Evolutionary conservation across 2,113 vertebrate species (phyloP).

Genomic region (Pteropus alecto): DNA sequence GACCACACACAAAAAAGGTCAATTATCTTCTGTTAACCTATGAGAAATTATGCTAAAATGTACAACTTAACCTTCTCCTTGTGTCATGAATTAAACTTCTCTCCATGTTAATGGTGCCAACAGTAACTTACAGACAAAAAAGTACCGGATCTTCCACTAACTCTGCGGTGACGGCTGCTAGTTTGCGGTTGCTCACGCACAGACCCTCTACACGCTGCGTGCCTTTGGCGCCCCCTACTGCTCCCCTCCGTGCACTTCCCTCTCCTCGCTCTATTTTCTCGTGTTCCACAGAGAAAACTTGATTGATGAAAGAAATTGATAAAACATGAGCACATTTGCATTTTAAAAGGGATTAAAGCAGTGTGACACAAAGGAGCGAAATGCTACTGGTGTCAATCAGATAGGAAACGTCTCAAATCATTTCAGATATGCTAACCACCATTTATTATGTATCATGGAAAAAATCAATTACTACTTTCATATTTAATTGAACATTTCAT

Average conservation of each 20-base stretch:
- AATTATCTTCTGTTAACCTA: background rate
- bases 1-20: background rate
- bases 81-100: background rate
- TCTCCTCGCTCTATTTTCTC: background rate
- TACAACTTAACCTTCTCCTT: background rate
- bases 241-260: background rate
- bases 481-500: background rate
- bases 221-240: constrained; percentile 21
- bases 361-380: background rate
- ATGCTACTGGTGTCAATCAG: background rate
- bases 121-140: background rate
- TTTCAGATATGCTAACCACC: background rate
- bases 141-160: accelerated
- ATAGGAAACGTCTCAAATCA: background rate
- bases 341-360: background rate
- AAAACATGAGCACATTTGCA: background rate
- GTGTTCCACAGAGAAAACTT: background rate
- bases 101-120: background rate
- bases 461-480: background rate
- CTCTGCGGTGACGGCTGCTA: background rate
- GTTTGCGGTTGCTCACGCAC: accelerated
- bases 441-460: background rate
- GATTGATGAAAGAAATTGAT: background rate
- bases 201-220: background rate
- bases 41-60: background rate